Percentiles rank a stretch among this genome's conserved stretches.
phyloP scores from a whole-genome alignment of 2,113 vertebrate species.

The Centrocercus urophasianus region DNA sequence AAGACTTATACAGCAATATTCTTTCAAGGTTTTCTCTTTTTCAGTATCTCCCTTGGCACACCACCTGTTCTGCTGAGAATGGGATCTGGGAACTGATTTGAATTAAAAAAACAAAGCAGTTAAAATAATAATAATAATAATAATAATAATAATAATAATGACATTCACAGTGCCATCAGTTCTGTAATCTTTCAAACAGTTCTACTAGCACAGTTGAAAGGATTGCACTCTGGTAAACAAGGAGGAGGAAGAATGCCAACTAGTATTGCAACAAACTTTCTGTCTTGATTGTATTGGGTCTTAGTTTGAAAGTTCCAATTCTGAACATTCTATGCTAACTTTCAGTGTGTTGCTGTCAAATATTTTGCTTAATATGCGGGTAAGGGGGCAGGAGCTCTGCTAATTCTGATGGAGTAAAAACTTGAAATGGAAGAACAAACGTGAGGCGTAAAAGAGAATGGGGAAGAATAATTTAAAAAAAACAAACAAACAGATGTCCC shows the following conservation, averaged over 20 bases:
- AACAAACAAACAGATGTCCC: not conserved
- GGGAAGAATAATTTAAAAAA: not conserved
- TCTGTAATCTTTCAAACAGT: not conserved
- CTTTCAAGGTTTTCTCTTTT: not conserved
- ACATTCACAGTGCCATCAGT: not conserved
- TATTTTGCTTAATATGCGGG: not conserved
- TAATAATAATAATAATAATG: too few species aligned
- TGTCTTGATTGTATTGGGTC: not conserved
- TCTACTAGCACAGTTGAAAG: accelerated
- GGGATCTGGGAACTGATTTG: not conserved
- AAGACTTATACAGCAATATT: not conserved
- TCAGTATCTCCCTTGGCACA: not conserved
- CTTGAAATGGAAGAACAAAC: not conserved
- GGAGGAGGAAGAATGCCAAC: not conserved
- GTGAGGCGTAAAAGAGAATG: accelerated
- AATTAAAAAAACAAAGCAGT: not conserved
- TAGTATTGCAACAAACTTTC: not conserved
- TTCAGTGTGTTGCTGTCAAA: not conserved
- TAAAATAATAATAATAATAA: too few species aligned
- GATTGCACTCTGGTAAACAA: not conserved
- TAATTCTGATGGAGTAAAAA: not conserved
- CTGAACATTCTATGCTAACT: not conserved
- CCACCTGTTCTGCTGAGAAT: not conserved
- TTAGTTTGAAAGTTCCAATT: not conserved
- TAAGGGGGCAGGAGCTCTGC: not conserved